Base-by-base conservation (phyloP, 2,797 vertebrate species). In the Lutra lutra region DNA sequence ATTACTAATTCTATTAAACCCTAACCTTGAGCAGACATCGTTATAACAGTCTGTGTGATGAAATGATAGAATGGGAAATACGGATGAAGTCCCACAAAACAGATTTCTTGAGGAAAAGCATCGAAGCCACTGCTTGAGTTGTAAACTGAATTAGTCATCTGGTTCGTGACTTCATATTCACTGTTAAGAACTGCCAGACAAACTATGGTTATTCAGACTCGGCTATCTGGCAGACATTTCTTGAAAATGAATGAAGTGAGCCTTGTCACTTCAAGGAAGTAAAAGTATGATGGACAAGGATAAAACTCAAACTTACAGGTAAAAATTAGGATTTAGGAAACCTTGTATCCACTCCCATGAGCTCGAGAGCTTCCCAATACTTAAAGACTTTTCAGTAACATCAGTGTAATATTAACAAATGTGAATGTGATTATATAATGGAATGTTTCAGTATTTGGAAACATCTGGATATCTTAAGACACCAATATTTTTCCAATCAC, bases 401-500 rank as follows among this genome's bases (percentile, higher is more conserved):
- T 21, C 77, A 21, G 48, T 7, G 20, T 2, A 20, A 56, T 38
- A 58, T 62, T 60, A 86, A 43, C 91, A 88, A 84, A 66, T 40
- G 17, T 89, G 7, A 95, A 64, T 89, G 29, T 35, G 18, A 23
- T 80, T 75, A 56, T 79, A 91, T 2, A 70, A 40, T 14, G 66
- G 91, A 91, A 89, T 27, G 12, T 38, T 78, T 79, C 38, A 80
- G 72, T 38, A 58, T 38, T 6, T 79, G 60, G 73, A 79, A 93
- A 32, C 38, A 88, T 25, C 48, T 13, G 2, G 18, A 66, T 84
- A 23, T 90, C 66, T 84, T 68, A 72, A 40, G 20, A 75, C 14
- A 38, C 2, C 10, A 46, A 70, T 21, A 46, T 80, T 95, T 92
- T 97, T 68, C 64, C 94, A 93, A 94, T 72, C 86, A 66, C 29